These are phyloP conservation scores for Pungitius pungitius DNA, from an alignment of 2,113 vertebrate genomes.

Conservation along the genomic window DNA sequence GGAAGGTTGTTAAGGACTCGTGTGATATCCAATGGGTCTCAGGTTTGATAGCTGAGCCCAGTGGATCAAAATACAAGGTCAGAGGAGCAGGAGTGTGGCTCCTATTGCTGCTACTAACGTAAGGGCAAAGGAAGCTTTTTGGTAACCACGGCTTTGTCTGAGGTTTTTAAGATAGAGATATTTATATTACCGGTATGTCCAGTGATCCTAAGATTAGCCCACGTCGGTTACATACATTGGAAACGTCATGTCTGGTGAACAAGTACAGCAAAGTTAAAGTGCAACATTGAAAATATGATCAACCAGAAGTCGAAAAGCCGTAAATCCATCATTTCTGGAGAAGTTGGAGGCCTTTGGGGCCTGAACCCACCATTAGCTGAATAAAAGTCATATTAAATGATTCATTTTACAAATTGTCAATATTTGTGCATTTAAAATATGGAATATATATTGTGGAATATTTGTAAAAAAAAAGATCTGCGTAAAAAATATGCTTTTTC, in stretches of 20 bases:
- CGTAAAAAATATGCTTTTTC: no score
- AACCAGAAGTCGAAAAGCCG: background rate
- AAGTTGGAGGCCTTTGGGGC: background rate
- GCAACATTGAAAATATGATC: background rate
- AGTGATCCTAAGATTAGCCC: constrained; percentile 6
- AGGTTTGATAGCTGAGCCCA: constrained; percentile 73
- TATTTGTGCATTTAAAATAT: no score
- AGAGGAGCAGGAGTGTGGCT: constrained; percentile 52
- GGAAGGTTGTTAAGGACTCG: constrained; percentile 77
- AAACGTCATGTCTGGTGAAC: no score
- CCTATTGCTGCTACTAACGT: constrained; percentile 45
- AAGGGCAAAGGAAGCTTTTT: constrained; percentile 26
- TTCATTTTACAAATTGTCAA: no score
- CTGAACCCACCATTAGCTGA: background rate
- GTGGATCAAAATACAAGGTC: constrained; percentile 78
- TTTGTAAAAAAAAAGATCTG: no score
- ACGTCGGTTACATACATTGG: background rate
- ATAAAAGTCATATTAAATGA: no score
- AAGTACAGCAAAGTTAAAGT: background rate
- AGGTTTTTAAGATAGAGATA: background rate
- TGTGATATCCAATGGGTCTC: constrained; percentile 75
- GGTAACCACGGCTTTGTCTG: constrained; percentile 2
- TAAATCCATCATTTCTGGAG: background rate
- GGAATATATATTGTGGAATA: no score
- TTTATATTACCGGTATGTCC: background rate